Conservation (phyloP, 2,113 vertebrate species). For the Toxostoma redivivum region DNA sequence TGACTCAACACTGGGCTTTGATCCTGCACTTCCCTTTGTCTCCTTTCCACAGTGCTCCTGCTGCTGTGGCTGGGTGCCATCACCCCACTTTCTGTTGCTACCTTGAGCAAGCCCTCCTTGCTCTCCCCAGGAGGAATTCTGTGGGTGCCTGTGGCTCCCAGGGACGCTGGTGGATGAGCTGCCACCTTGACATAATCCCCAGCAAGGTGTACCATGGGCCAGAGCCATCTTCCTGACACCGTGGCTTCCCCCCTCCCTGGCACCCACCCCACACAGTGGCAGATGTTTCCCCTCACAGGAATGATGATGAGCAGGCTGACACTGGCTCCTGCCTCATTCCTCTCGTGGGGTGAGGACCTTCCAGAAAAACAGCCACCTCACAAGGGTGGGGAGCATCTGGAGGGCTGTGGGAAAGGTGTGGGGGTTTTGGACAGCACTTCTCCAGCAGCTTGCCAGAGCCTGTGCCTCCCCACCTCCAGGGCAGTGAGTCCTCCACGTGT, state of each 20-base stretch:
- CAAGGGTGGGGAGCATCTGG: background rate
- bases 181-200: background rate
- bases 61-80: background rate
- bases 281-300: background rate
- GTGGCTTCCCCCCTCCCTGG: background rate
- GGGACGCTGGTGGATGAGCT: background rate
- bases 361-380: background rate
- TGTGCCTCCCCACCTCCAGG: no score
- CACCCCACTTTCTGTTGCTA: background rate
- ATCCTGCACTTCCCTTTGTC: background rate
- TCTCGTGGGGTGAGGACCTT: accelerated
- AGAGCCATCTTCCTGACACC: background rate
- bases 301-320: accelerated
- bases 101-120: background rate
- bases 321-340: background rate
- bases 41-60: background rate
- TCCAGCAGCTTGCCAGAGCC: background rate
- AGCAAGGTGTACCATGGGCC: background rate
- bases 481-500: background rate
- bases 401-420: accelerated
- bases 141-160: background rate
- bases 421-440: background rate
- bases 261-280: background rate
- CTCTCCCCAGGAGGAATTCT: background rate
- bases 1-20: background rate